Conservation (phyloP, 1,140 invertebrate genomes). For the Bombyx mandarina region DNA sequence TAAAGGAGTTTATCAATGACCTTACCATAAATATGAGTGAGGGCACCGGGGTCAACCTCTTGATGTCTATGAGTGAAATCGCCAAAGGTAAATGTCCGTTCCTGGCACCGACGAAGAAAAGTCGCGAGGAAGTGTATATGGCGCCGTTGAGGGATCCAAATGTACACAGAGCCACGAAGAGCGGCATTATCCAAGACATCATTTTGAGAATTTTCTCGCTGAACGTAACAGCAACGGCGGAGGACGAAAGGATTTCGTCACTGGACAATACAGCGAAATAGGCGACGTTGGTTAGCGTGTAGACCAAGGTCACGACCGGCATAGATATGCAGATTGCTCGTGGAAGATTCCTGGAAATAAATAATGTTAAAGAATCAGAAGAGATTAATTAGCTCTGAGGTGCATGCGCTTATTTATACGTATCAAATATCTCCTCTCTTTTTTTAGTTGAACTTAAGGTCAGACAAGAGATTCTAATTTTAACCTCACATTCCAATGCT, state of each 20-base stretch:
- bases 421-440: no score
- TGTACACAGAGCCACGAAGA: slow-evolving; percentile 90
- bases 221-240: slow-evolving; percentile 94
- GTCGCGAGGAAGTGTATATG: slow-evolving; percentile 87
- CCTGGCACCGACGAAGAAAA: slow-evolving; percentile 94
- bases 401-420: no score
- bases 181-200: slow-evolving; percentile 89
- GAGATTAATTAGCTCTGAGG: no score
- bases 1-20: slow-evolving; percentile 10
- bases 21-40: slow-evolving; percentile 92
- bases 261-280: slow-evolving; percentile 90
- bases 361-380: not conserved
- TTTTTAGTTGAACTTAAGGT: no score
- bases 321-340: slow-evolving; percentile 92
- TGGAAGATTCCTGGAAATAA: slow-evolving; percentile 84
- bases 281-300: slow-evolving; percentile 90
- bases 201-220: slow-evolving; percentile 84
- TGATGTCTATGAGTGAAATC: slow-evolving; percentile 89
- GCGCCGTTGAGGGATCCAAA: slow-evolving; percentile 91
- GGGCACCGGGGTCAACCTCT: slow-evolving; percentile 89
- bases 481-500: no score
- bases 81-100: slow-evolving; percentile 91
- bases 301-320: slow-evolving; percentile 90
- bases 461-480: no score
- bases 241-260: slow-evolving; percentile 83